Conservation (phyloP, 1,140 invertebrate genomes). For the Aphelenchoides fujianensis region DNA sequence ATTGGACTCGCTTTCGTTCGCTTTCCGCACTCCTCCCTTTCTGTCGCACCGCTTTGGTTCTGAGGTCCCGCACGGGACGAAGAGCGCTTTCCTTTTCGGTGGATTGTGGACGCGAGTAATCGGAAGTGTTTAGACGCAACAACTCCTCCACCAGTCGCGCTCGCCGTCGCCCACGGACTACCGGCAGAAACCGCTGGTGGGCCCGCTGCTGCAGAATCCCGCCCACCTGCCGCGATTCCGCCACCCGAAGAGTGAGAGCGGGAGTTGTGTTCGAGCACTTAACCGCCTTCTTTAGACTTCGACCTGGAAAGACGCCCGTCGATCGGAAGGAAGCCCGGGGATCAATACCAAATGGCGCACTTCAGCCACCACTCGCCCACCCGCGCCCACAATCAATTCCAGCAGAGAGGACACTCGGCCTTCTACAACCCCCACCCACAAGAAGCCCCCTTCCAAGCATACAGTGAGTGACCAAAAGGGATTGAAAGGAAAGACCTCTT, state of each 20-base stretch:
- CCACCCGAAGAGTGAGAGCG: too few relatives aligned
- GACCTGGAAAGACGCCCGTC: conserved; percentile 11
- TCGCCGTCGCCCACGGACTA: conserved; percentile 10
- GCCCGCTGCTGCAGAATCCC: not conserved
- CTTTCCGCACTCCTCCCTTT: not conserved
- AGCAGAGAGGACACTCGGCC: not conserved
- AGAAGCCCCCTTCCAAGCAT: not conserved
- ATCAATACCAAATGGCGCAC: conserved; percentile 26
- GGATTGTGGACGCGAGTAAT: too few relatives aligned
- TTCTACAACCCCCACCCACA: conserved; percentile 5
- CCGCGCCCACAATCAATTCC: not conserved
- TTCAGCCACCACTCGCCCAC: not conserved
- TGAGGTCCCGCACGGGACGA: not conserved
- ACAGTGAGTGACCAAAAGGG: too few relatives aligned
- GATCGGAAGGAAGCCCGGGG: conserved; percentile 11
- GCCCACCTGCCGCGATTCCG: not conserved
- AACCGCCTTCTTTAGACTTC: too few relatives aligned
- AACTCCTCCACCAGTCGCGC: conserved; percentile 15
- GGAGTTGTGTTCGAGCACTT: too few relatives aligned
- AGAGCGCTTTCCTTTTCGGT: not conserved
- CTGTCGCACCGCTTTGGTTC: not conserved
- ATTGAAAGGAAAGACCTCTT: too few relatives aligned
- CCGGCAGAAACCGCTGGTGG: not conserved
- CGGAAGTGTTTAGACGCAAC: conserved; percentile 20
- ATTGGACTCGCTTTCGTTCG: conserved; percentile 5